phyloP scores from a whole-genome alignment of 1,140 invertebrate species.

The Cherax quadricarinatus region DNA sequence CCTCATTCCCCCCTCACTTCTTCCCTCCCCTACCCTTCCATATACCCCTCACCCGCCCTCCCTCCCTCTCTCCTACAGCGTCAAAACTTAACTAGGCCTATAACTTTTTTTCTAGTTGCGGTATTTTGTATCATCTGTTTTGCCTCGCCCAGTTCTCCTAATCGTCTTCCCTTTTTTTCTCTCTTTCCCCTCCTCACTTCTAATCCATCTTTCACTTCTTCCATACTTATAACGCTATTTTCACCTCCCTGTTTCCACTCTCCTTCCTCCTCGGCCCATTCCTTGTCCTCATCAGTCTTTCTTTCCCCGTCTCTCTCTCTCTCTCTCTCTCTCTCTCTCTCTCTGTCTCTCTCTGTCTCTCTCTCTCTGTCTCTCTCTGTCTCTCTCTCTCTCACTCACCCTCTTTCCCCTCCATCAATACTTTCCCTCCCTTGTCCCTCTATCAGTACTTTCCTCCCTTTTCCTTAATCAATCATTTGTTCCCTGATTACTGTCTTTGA shows the following conservation, averaged over 20 bases:
- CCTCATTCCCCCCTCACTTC: neutral
- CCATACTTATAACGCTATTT: neutral
- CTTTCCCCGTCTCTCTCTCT: too few species aligned
- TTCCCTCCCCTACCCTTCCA: neutral
- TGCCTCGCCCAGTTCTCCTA: neutral
- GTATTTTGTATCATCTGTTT: neutral
- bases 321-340: too few species aligned
- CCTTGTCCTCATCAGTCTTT: too few species aligned
- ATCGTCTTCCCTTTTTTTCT: too few species aligned
- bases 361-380: neutral
- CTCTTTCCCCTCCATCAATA: neutral
- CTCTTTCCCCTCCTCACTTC: too few species aligned
- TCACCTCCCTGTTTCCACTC: too few species aligned
- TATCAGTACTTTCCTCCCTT: neutral
- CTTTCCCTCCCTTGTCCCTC: neutral
- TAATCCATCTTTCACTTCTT: neutral
- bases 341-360: neutral
- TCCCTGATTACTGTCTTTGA: neutral
- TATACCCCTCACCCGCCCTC: neutral
- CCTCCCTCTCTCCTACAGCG: neutral
- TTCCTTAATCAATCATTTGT: neutral
- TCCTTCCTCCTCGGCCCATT: too few species aligned
- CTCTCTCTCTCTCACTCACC: neutral
- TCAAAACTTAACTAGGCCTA: neutral
- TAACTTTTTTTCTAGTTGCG: neutral